phyloP scores from a whole-genome alignment of 2,888 invertebrate genomes.

The Acronicta psi region DNA sequence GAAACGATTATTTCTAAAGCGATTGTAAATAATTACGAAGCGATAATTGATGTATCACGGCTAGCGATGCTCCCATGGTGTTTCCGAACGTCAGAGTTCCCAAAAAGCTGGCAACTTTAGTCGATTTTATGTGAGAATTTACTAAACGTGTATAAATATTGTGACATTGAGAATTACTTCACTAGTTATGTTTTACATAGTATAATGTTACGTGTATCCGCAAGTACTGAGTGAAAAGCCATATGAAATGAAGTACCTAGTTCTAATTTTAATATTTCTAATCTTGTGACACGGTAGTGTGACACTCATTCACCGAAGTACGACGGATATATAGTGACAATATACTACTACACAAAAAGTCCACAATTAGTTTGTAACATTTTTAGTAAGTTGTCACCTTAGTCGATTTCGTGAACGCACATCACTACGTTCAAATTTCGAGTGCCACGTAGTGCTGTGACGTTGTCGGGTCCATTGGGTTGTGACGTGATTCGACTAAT shows the following conservation, averaged over 20 bases:
- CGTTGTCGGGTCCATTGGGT: constrained; percentile 57
- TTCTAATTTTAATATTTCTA: constrained; percentile 44
- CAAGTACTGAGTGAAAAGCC: constrained; percentile 33
- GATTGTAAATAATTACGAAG: constrained; percentile 44
- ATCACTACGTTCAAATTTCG: constrained; percentile 42
- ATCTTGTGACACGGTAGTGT: constrained; percentile 40
- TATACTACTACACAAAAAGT: constrained; percentile 23
- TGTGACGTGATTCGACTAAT: constrained; percentile 52
- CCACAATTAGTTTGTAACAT: constrained; percentile 20
- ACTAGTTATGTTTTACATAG: constrained; percentile 17
- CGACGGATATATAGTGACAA: constrained; percentile 22
- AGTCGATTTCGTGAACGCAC: constrained; percentile 50
- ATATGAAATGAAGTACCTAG: constrained; percentile 47
- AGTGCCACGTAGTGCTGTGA: constrained; percentile 49
- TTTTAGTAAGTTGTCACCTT: constrained; percentile 54
- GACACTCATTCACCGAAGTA: constrained; percentile 34
- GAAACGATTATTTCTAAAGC: constrained; percentile 29
- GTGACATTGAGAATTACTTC: constrained; percentile 14
- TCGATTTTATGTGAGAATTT: constrained; percentile 54
- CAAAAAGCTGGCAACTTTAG: constrained; percentile 65
- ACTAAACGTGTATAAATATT: constrained; percentile 36
- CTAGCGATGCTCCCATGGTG: constrained; percentile 71
- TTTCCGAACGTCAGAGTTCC: constrained; percentile 69
- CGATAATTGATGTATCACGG: constrained; percentile 46
- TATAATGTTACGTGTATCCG: constrained; percentile 30